These are phyloP conservation scores for Paramuricea clavata DNA, from an alignment of 92 coral and sea anemone species.

Conservation along the genomic window DNA sequence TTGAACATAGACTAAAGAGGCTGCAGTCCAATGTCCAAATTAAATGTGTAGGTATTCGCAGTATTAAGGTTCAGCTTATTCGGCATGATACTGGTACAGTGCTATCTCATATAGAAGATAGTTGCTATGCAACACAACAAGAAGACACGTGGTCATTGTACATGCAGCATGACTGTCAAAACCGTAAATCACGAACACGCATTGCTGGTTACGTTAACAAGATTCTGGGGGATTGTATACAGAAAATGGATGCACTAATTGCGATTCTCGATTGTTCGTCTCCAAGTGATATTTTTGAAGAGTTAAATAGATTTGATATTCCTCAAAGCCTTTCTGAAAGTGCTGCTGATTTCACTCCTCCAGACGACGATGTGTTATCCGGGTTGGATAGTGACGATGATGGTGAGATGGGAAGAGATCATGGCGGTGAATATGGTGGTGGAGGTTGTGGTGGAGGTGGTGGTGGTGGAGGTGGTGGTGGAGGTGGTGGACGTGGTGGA, in stretches of 20 bases:
- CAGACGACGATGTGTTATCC: conserved; percentile 57
- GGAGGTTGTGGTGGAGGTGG: background rate
- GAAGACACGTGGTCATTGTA: conserved; percentile 86
- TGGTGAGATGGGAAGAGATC: background rate
- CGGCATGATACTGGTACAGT: background rate
- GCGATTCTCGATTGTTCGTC: background rate
- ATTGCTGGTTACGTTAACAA: conserved; percentile 16
- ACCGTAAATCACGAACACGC: background rate
- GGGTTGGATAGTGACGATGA: background rate
- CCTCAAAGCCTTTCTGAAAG: background rate
- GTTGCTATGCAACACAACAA: conserved; percentile 59
- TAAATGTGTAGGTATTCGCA: conserved; percentile 3
- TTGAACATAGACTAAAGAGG: background rate
- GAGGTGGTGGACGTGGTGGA: background rate
- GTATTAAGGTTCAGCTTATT: conserved; percentile 27
- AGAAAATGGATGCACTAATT: background rate
- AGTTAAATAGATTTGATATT: background rate
- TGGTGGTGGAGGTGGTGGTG: background rate
- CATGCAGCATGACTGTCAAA: conserved; percentile 61
- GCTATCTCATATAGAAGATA: conserved; percentile 4
- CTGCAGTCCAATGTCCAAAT: background rate
- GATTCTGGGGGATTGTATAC: background rate
- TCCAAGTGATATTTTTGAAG: conserved; percentile 3
- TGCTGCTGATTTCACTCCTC: conserved; percentile 24
- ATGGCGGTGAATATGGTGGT: background rate